Evolutionary conservation across 2,797 vertebrate species (phyloP).

Genomic region (Characodon lateralis): DNA sequence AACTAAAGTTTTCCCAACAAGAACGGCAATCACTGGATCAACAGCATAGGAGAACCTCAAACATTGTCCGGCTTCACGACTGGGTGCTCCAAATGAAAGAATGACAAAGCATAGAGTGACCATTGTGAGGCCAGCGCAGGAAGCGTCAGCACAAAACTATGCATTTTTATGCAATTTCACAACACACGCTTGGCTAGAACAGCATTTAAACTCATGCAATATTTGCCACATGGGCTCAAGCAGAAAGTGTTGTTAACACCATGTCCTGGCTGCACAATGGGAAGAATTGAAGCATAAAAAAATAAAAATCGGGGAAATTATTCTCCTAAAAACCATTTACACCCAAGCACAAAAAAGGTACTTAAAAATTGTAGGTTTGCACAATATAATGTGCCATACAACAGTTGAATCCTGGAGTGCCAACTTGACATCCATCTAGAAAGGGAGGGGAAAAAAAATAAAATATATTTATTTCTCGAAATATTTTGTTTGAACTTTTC

Average conservation of each 20-base stretch:
- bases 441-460: neutral
- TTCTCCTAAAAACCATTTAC: constrained; percentile 69
- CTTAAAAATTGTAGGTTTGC: constrained; percentile 63
- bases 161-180: constrained; percentile 69
- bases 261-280: constrained; percentile 67
- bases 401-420: constrained; percentile 62
- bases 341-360: constrained; percentile 73
- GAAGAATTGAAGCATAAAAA: constrained; percentile 59
- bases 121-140: constrained; percentile 37
- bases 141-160: constrained; percentile 55
- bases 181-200: constrained; percentile 67
- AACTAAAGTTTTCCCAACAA: constrained; percentile 3
- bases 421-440: constrained; percentile 58
- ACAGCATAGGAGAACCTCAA: constrained; percentile 21
- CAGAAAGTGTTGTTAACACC: constrained; percentile 51
- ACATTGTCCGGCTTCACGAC: constrained; percentile 21
- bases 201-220: constrained; percentile 78
- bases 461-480: neutral
- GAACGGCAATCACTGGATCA: constrained; percentile 34
- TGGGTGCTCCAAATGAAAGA: constrained; percentile 12
- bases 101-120: constrained; percentile 32
- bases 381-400: constrained; percentile 69
- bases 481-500: neutral
- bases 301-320: constrained; percentile 36
- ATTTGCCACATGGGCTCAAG: constrained; percentile 52